Base-by-base conservation (phyloP, 1,140 invertebrate genomes). In the Chrysomallon squamiferum region DNA sequence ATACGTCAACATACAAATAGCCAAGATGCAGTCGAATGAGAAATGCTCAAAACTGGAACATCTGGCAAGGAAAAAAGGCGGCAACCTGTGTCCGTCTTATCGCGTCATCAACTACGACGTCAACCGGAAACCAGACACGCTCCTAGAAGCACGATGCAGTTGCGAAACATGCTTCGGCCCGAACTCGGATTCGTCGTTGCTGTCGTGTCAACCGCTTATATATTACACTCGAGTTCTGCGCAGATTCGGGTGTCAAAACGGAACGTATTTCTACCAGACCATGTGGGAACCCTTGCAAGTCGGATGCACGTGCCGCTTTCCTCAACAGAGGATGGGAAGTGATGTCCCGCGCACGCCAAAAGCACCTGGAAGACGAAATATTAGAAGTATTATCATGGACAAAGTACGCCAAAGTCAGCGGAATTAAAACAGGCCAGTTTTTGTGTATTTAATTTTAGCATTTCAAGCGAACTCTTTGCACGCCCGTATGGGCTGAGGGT, bases 21-120 rank as follows among this genome's bases (percentile, higher is more conserved):
- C 15, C 18, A 27, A 20, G 22, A 11, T 38, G 20, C 18, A 20
- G 15, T 20, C 18, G 0, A 43, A 59, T 6, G 9, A 3, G 18
- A 25, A 43, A n/a, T 59, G 58, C 18, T 35, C 58, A 22, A 59
- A 15, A 22, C 20, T n/a, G 22, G 58, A 59, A 22, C 30, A 43
- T 7, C 22, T 43, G 3, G 38, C 27, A 22, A 38, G 22, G 4
- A 2, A 6, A 2, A 25, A 41, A 13, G 58, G 9, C 13, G 58
- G 58, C 7, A 33, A 25, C 7, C 6, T 59, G 18, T 59, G 58
- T 43, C 58, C 58, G 7, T 18, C 38, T 13, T 43, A 59, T 27
- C 38, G 41, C 38, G 35, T 59, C 2, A 7, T 59, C 0, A 59
- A 59, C 22, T 25, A 59, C 29, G 58, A 59, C 58, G 58, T 41